Conservation (phyloP, 2,113 vertebrate genomes). For the Morone saxatilis region DNA sequence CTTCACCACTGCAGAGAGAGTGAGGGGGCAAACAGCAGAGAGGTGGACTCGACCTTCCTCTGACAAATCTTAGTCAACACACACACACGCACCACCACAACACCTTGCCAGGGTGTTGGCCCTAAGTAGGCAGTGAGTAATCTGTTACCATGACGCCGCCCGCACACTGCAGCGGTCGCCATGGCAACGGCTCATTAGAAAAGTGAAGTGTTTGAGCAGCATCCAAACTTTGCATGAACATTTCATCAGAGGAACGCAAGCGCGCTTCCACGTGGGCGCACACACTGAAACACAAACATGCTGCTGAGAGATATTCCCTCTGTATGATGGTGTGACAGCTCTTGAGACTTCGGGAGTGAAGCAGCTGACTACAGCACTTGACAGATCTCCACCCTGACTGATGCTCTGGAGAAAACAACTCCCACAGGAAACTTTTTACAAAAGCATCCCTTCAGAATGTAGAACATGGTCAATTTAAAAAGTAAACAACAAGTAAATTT, state of each 20-base stretch:
- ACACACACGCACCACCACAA: constrained; percentile 18
- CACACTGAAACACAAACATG: constrained; percentile 41
- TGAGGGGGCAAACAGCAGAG: constrained; percentile 26
- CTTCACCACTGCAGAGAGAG: constrained; percentile 63
- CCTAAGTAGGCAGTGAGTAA: constrained; percentile 58
- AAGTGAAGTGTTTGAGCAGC: constrained; percentile 43
- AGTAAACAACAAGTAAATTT: not conserved
- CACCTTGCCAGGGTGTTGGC: constrained; percentile 62
- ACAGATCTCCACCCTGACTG: constrained; percentile 38
- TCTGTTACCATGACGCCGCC: constrained; percentile 60
- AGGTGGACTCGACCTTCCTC: constrained; percentile 55
- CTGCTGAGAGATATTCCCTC: not conserved
- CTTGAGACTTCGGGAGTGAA: not conserved
- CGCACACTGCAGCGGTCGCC: constrained; percentile 40
- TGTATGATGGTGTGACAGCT: constrained; percentile 22
- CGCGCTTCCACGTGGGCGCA: constrained; percentile 10
- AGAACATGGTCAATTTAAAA: not conserved
- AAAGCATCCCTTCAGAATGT: constrained; percentile 7
- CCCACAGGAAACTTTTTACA: constrained; percentile 15
- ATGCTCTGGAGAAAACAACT: constrained; percentile 7
- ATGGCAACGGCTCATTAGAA: constrained; percentile 63
- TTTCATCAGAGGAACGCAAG: constrained; percentile 30
- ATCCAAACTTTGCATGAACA: constrained; percentile 33
- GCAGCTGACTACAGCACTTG: constrained; percentile 46
- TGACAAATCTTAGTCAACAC: constrained; percentile 29